Evolutionary conservation across 2,888 invertebrate genomes (phyloP).

Genomic region (Orthosia cruda): DNA sequence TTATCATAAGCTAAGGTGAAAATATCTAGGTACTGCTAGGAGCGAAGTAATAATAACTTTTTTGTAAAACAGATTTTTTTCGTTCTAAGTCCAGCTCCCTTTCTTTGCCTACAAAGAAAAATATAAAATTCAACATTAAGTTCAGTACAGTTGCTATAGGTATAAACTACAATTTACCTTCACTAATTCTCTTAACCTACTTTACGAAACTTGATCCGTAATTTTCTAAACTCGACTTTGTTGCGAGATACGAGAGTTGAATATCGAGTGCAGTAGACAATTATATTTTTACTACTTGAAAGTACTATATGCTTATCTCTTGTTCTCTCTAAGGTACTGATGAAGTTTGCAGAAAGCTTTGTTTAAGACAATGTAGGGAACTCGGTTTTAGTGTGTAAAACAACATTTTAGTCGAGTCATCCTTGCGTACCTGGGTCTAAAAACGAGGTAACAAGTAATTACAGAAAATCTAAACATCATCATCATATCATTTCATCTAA

Average conservation of each 20-base stretch:
- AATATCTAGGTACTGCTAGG: too few species aligned
- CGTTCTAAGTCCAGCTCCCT: background rate
- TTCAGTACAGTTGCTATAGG: slow-evolving; percentile 18
- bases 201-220: slow-evolving; percentile 35
- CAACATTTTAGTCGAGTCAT: slow-evolving; percentile 32
- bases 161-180: slow-evolving; percentile 17
- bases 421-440: background rate
- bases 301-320: slow-evolving; percentile 65
- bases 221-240: slow-evolving; percentile 53
- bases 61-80: background rate
- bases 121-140: slow-evolving; percentile 12
- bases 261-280: slow-evolving; percentile 47
- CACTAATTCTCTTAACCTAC: slow-evolving; percentile 48
- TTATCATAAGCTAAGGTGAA: too few species aligned
- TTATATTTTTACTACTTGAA: slow-evolving; percentile 66
- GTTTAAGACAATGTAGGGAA: slow-evolving; percentile 62
- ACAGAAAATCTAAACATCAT: too few species aligned
- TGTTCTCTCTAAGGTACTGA: slow-evolving; percentile 56
- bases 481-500: too few species aligned
- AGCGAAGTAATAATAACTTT: too few species aligned
- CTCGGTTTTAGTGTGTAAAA: slow-evolving; percentile 42
- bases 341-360: slow-evolving; percentile 65
- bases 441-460: too few species aligned
- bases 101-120: slow-evolving; percentile 8
- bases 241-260: slow-evolving; percentile 30